Evolutionary conservation across 1,140 invertebrate species (phyloP).

Genomic region (Diploscapter pachys): DNA sequence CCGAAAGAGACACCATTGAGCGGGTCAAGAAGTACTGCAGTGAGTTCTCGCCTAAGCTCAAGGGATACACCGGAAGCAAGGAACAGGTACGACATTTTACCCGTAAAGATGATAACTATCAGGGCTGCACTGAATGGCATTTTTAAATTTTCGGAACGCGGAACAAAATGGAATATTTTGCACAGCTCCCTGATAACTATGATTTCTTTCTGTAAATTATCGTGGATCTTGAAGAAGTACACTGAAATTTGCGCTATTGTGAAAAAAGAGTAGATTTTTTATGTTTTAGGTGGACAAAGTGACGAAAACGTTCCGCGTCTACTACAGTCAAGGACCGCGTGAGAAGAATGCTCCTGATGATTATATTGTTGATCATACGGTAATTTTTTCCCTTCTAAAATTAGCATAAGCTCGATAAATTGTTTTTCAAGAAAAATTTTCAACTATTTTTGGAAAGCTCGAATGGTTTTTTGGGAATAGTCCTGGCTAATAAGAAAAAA

Average conservation of each 20-base stretch:
- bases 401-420: conserved; percentile 61
- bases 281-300: conserved; percentile 70
- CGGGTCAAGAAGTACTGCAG: conserved; percentile 62
- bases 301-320: conserved; percentile 88
- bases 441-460: no score
- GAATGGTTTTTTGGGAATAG: no score
- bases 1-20: conserved; percentile 79
- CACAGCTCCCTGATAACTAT: background rate
- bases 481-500: no score
- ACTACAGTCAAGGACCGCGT: conserved; percentile 84
- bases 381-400: conserved; percentile 87
- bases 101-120: background rate
- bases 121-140: no score
- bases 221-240: no score
- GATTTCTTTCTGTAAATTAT: no score
- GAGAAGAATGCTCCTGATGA: conserved; percentile 60
- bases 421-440: conserved; percentile 1
- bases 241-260: no score
- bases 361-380: conserved; percentile 82
- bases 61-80: conserved; percentile 83
- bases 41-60: conserved; percentile 87
- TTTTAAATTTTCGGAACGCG: no score
- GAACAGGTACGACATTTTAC: conserved; percentile 68
- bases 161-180: no score
- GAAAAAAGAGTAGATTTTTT: no score